Evolutionary conservation across 2,888 invertebrate genomes (phyloP), one percentile per base, ranked within the genome.

Genomic region (Drosophila sordidapex): DNA sequence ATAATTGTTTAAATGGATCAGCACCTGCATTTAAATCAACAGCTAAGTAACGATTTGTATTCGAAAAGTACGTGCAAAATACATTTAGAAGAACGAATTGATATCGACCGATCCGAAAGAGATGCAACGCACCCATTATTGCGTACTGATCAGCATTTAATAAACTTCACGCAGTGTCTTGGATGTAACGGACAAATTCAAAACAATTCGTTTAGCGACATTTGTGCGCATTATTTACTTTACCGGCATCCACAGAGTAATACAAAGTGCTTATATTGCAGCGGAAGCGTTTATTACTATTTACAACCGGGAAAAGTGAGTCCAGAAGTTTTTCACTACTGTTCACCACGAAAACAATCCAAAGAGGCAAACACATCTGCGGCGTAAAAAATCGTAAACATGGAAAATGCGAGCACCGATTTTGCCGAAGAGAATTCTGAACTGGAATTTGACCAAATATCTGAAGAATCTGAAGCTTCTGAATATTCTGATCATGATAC

Each of bases 111-210:
- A 36, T 87, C 91, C 8, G 93, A 92, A 76, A 91, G 86, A 69
- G 93, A 93, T 89, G 92, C 93, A 60, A 92, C 91, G 46, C 90
- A 91, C 78, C 82, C 82, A 43, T 80, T 91, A 38, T 77, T 92
- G 48, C 84, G 91, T 48, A 74, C 74, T 51, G 91, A 92, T 81
- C 76, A 71, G 18, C 78, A 85, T 63, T 65, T 81, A 36, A 76
- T 69, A n/a, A 68, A 87, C 70, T 69, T 67, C 64, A 59, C 91
- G 43, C 84, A 82, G 40, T 93, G 93, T 65, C 64, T 89, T 43
- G 92, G 90, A 66, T 93, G 93, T 74, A 74, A 72, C 11, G 36
- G 62, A 38, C 61, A 58, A 53, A 90, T 93, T 49, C 48, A 64
- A 35, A 76, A 78, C 18, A 82, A 79, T 33, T 89, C 91, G 21